These are phyloP conservation scores for Triops longicaudatus DNA, from an alignment of 1,140 invertebrate genomes.

Conservation along the genomic window DNA sequence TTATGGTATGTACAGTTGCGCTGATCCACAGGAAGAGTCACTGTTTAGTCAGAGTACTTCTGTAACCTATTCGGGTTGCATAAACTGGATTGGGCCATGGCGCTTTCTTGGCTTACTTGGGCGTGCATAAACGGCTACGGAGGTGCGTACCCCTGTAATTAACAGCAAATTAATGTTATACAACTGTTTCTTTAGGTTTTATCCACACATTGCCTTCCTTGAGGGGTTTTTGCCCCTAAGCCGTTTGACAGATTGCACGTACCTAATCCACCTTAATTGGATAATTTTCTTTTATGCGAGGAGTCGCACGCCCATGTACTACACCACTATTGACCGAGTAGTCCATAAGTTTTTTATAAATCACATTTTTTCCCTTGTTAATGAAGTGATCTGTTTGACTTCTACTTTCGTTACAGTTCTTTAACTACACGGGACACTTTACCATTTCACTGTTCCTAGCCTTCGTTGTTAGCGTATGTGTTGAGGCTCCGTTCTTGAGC, in stretches of 20 bases:
- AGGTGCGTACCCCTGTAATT: constrained; percentile 37
- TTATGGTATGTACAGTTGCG: constrained; percentile 45
- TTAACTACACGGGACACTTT: constrained; percentile 26
- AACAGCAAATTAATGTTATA: too few species aligned
- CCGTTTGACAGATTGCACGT: constrained; percentile 59
- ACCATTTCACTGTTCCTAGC: constrained; percentile 26
- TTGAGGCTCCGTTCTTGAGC: constrained; percentile 30
- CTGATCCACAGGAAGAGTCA: constrained; percentile 27
- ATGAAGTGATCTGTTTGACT: too few species aligned
- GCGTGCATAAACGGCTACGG: constrained; percentile 68
- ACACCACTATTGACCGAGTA: not conserved
- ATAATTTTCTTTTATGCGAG: not conserved
- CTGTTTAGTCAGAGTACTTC: constrained; percentile 32
- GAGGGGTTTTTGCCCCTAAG: constrained; percentile 57
- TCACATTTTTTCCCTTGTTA: too few species aligned
- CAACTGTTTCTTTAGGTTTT: constrained; percentile 41
- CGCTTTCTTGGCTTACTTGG: constrained; percentile 59
- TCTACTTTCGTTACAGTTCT: not conserved
- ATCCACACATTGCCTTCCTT: constrained; percentile 54
- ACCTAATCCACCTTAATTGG: constrained; percentile 44
- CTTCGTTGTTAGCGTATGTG: constrained; percentile 26
- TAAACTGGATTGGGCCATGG: constrained; percentile 50
- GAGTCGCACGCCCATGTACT: constrained; percentile 15
- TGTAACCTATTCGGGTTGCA: constrained; percentile 51
- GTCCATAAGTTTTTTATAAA: too few species aligned